Conservation (phyloP, 2,113 vertebrate species). For the Bujurquina vittata region DNA sequence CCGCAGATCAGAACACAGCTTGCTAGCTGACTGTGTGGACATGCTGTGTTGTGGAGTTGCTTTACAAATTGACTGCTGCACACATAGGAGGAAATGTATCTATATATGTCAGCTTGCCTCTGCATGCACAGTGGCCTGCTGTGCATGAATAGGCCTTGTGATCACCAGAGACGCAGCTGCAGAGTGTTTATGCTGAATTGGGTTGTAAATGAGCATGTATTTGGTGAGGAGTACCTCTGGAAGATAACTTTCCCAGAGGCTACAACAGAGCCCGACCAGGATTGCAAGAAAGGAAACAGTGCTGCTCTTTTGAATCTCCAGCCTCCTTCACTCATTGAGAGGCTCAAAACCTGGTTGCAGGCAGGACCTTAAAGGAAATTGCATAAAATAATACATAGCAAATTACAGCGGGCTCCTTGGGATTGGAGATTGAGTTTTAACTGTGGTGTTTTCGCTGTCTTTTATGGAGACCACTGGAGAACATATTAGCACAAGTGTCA, state of each 20-base stretch:
- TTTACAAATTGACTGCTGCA: slow-evolving; percentile 78
- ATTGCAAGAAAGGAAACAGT: slow-evolving; percentile 10
- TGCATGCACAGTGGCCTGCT: slow-evolving; percentile 59
- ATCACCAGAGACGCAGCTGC: slow-evolving; percentile 68
- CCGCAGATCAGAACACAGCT: slow-evolving; percentile 76
- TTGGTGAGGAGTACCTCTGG: slow-evolving; percentile 56
- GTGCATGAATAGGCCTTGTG: slow-evolving; percentile 64
- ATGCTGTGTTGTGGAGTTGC: slow-evolving; percentile 66
- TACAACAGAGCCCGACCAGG: slow-evolving; percentile 17
- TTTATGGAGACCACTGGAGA: slow-evolving; percentile 72
- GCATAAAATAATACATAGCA: slow-evolving; percentile 62
- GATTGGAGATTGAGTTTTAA: slow-evolving; percentile 57
- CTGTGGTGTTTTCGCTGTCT: slow-evolving; percentile 55
- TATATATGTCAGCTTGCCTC: slow-evolving; percentile 58
- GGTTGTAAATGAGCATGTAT: slow-evolving; percentile 72
- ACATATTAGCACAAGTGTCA: slow-evolving; percentile 74
- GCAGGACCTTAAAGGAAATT: slow-evolving; percentile 54
- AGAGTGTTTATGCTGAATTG: slow-evolving; percentile 65
- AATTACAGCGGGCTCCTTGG: slow-evolving; percentile 53
- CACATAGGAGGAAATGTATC: slow-evolving; percentile 67
- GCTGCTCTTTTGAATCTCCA: slow-evolving; percentile 1
- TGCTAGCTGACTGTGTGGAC: slow-evolving; percentile 67
- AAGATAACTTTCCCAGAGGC: slow-evolving; percentile 60
- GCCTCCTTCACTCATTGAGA: slow-evolving; percentile 19
- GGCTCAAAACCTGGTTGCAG: slow-evolving; percentile 40